Percentiles rank a stretch among this genome's conserved stretches.
Conservation (phyloP, 2,888 invertebrate species). For the Physocephala rufipes region DNA sequence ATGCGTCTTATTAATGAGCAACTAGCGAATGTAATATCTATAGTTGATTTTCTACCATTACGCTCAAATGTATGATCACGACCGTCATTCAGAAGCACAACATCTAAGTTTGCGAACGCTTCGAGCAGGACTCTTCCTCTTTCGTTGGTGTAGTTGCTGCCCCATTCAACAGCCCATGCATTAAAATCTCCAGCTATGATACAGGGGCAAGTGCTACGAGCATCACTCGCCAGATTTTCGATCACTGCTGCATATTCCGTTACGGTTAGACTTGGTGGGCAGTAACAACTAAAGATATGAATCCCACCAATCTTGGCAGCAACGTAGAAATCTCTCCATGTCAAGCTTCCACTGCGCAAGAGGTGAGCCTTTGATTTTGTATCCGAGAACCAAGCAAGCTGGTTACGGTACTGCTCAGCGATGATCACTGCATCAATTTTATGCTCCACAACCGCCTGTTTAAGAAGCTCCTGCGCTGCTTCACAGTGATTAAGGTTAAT, state of each 20-base stretch:
- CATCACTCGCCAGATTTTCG: too few species aligned
- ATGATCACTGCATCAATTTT: constrained; percentile 2
- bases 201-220: too few species aligned
- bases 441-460: not conserved
- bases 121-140: not conserved
- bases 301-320: too few species aligned
- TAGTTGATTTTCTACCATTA: not conserved
- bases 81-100: constrained; percentile 5
- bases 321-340: constrained; percentile 29
- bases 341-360: not conserved
- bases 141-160: not conserved
- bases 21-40: constrained; percentile 4
- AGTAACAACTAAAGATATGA: too few species aligned
- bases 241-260: too few species aligned
- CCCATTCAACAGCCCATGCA: constrained; percentile 5
- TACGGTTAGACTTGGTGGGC: too few species aligned
- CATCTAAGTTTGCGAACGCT: not conserved
- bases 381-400: constrained; percentile 1
- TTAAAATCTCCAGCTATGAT: too few species aligned
- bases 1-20: too few species aligned
- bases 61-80: not conserved
- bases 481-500: too few species aligned
- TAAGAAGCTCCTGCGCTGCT: constrained; percentile 6
- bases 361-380: not conserved
- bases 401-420: constrained; percentile 7